These are phyloP conservation scores for Calyptommatus sinebrachiatus DNA, from an alignment of 2,113 vertebrate species.

Conservation along the genomic window DNA sequence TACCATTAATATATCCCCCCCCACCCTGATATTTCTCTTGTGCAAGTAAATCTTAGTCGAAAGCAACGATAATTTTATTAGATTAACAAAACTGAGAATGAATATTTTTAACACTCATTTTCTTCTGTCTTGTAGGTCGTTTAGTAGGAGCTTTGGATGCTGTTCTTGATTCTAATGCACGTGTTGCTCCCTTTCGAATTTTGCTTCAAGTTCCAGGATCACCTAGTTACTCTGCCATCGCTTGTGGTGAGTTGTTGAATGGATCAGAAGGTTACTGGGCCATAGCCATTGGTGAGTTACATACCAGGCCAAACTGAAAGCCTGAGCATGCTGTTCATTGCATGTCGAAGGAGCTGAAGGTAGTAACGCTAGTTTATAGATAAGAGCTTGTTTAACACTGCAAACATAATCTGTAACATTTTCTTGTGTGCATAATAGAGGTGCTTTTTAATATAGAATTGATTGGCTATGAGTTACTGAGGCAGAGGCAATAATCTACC, in stretches of 20 bases:
- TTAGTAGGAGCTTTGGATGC: conserved; percentile 94
- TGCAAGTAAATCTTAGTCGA: not conserved
- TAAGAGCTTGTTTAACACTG: conserved; percentile 39
- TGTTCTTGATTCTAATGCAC: conserved; percentile 90
- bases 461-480: not conserved
- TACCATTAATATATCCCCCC: not conserved
- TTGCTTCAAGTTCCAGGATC: conserved; percentile 92
- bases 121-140: conserved; percentile 73
- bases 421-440: not conserved
- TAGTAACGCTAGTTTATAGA: conserved; percentile 42
- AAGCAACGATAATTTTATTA: not conserved
- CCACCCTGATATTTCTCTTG: conserved; percentile 29
- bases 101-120: not conserved
- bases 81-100: not conserved
- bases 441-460: not conserved
- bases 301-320: conserved; percentile 10
- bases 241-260: conserved; percentile 86
- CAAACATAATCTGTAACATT: conserved; percentile 46
- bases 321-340: conserved; percentile 71
- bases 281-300: conserved; percentile 87
- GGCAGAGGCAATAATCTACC: too few species aligned
- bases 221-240: conserved; percentile 92
- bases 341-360: conserved; percentile 68
- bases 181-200: conserved; percentile 90
- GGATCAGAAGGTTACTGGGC: conserved; percentile 91